Conservation (phyloP, 2,888 invertebrate species). For the Oligia latruncula region DNA sequence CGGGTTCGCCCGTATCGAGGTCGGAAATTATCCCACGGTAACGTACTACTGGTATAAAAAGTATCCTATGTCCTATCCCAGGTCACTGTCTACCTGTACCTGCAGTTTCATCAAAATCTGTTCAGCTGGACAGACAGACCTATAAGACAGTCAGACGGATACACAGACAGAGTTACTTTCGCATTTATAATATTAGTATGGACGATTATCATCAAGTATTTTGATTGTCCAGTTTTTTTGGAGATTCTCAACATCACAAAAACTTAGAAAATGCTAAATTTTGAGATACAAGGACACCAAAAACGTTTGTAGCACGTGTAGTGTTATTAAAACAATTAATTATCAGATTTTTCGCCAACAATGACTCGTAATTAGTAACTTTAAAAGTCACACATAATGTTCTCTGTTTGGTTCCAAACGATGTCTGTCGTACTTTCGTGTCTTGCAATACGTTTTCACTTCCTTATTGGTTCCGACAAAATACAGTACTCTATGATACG, state of each 20-base stretch:
- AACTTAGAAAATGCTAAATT: not conserved
- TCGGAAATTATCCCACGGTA: too few species aligned
- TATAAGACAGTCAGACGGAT: too few species aligned
- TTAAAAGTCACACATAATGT: slow-evolving; percentile 14
- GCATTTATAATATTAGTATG: too few species aligned
- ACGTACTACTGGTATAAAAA: too few species aligned
- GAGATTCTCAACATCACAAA: not conserved
- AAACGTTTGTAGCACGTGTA: too few species aligned
- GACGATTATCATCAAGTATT: not conserved
- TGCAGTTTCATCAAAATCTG: too few species aligned
- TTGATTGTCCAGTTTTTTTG: not conserved
- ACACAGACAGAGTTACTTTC: too few species aligned
- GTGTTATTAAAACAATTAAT: slow-evolving; percentile 6
- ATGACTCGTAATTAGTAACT: slow-evolving; percentile 6
- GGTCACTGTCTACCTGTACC: too few species aligned
- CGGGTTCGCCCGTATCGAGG: too few species aligned
- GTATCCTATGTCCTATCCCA: too few species aligned
- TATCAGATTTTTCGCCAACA: not conserved
- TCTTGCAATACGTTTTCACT: slow-evolving; percentile 66
- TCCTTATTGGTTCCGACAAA: slow-evolving; percentile 65
- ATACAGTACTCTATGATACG: slow-evolving; percentile 39
- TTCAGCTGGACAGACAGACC: too few species aligned
- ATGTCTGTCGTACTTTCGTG: slow-evolving; percentile 20
- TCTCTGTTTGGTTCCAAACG: not conserved
- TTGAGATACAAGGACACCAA: not conserved